Percentiles rank a stretch among this genome's conserved stretches.
These are phyloP conservation scores for Puntigrus tetrazona DNA, from an alignment of 2,113 vertebrate species.

Conservation along the genomic window DNA sequence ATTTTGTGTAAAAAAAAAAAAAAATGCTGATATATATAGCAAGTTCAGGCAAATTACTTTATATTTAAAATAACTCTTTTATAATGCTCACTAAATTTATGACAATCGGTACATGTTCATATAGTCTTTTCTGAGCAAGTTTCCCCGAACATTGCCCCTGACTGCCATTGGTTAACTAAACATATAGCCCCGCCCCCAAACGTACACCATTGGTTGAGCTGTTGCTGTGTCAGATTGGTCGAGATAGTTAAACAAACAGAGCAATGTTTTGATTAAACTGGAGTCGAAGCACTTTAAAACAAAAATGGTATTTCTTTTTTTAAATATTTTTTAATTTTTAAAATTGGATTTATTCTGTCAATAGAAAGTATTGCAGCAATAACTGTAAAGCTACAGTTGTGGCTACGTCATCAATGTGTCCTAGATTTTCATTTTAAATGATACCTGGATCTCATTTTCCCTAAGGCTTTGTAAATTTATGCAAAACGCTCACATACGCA, in stretches of 20 bases:
- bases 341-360: not conserved
- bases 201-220: not conserved
- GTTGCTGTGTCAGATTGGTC: not conserved
- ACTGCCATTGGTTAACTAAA: not conserved
- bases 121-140: not conserved
- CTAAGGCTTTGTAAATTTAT: not conserved
- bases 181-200: not conserved
- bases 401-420: not conserved
- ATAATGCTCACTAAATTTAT: not conserved
- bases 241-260: not conserved
- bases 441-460: not conserved
- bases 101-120: not conserved
- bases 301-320: not conserved
- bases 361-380: not conserved
- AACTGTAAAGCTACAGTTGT: constrained; percentile 12
- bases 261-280: not conserved
- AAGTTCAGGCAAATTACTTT: constrained; percentile 26
- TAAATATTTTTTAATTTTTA: not conserved
- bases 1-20: not conserved
- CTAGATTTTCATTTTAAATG: constrained; percentile 25
- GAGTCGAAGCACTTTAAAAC: not conserved
- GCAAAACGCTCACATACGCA: constrained; percentile 23
- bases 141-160: not conserved
- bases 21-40: constrained; percentile 18
- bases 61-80: constrained; percentile 1